phyloP scores from a whole-genome alignment of 2,797 vertebrate species.

The Varecia variegata region DNA sequence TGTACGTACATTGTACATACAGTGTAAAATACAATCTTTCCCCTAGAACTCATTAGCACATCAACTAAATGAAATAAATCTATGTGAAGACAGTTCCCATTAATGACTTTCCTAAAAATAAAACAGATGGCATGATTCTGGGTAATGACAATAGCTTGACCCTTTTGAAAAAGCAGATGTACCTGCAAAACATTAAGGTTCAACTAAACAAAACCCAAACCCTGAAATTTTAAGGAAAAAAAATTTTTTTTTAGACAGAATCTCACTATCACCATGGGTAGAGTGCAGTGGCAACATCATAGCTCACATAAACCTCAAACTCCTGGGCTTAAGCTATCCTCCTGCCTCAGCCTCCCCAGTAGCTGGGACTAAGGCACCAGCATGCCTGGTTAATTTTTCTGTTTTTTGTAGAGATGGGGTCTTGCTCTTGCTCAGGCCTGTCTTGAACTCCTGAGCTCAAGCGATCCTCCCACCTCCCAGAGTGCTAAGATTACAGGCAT shows the following conservation, averaged over 20 bases:
- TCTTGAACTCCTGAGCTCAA: no score
- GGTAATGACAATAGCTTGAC: background rate
- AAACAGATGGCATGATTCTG: background rate
- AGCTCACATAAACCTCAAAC: no score
- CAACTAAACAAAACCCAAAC: background rate
- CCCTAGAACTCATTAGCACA: background rate
- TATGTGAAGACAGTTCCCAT: background rate
- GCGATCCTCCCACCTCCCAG: no score
- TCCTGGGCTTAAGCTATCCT: no score
- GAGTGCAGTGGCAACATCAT: no score
- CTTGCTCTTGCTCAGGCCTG: no score
- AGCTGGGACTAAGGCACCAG: no score
- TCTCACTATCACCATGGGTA: no score
- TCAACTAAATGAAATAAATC: conserved; percentile 15
- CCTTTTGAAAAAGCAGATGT: background rate
- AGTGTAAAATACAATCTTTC: background rate
- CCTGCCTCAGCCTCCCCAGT: no score
- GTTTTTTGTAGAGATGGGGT: no score
- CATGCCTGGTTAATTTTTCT: no score
- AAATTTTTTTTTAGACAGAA: background rate
- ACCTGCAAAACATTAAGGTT: background rate
- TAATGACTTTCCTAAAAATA: background rate
- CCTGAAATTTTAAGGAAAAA: background rate
- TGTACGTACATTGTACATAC: background rate
- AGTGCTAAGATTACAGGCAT: no score